Evolutionary conservation across 2,888 invertebrate genomes (phyloP).

Genomic region (Eupsilia transversa): DNA sequence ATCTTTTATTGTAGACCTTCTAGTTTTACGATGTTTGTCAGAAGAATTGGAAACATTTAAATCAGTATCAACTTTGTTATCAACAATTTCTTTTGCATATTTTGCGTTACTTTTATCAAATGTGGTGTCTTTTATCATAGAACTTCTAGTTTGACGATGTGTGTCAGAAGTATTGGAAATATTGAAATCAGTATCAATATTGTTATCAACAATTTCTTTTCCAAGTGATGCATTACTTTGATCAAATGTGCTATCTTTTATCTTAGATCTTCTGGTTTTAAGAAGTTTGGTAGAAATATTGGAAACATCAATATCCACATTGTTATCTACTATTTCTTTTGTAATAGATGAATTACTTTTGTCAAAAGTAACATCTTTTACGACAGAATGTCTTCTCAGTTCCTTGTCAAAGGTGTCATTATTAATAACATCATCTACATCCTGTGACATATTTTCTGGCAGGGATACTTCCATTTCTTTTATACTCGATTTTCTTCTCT

Average conservation of each 20-base stretch:
- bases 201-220: constrained; percentile 9
- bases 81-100: too few species aligned
- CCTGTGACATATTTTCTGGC: background rate
- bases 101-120: background rate
- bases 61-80: background rate
- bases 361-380: constrained; percentile 42
- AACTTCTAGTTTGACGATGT: constrained; percentile 3
- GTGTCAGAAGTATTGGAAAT: background rate
- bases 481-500: constrained; percentile 46
- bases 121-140: constrained; percentile 4
- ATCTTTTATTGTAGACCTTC: background rate
- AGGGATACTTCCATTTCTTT: constrained; percentile 19
- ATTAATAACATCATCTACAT: background rate
- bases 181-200: background rate
- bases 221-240: constrained; percentile 13
- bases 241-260: constrained; percentile 22
- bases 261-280: constrained; percentile 3
- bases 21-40: background rate
- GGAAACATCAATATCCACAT: constrained; percentile 2
- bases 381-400: constrained; percentile 4
- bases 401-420: constrained; percentile 22
- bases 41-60: background rate
- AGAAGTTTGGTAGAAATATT: constrained; percentile 1
- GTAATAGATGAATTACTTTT: constrained; percentile 29
- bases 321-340: constrained; percentile 9